These are phyloP conservation scores for Drosophila prosaltans DNA, from an alignment of 1,140 invertebrate genomes.

Conservation along the genomic window DNA sequence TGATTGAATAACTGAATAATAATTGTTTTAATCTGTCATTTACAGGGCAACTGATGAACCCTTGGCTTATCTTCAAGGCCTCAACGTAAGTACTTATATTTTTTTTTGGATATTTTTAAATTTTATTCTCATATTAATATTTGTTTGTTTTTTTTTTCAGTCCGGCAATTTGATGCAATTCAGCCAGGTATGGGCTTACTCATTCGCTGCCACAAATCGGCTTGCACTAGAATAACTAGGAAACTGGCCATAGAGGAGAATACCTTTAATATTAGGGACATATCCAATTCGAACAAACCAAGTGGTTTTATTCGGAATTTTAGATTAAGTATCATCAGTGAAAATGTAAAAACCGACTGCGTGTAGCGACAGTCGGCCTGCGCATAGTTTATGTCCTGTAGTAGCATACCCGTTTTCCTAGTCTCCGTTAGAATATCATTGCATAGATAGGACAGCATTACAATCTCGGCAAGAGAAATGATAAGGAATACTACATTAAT, in stretches of 20 bases:
- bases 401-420: conserved; percentile 40
- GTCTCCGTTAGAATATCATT: conserved; percentile 49
- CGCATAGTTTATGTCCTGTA: conserved; percentile 55
- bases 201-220: conserved; percentile 59
- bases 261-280: conserved; percentile 53
- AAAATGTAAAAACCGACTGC: conserved; percentile 58
- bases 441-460: conserved; percentile 50
- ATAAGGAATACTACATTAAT: conserved; percentile 65
- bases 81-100: conserved; percentile 60
- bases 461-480: conserved; percentile 67
- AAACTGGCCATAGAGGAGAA: conserved; percentile 57
- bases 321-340: conserved; percentile 44
- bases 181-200: conserved; percentile 65
- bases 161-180: conserved; percentile 78
- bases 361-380: conserved; percentile 62
- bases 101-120: background rate
- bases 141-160: conserved; percentile 45
- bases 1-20: conserved; percentile 8
- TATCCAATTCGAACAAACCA: conserved; percentile 63
- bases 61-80: conserved; percentile 68
- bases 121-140: background rate
- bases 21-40: conserved; percentile 4
- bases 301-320: conserved; percentile 68
- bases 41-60: conserved; percentile 57
- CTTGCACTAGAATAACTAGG: conserved; percentile 58